phyloP scores from a whole-genome alignment of 2,113 vertebrate species.

The Conger conger region DNA sequence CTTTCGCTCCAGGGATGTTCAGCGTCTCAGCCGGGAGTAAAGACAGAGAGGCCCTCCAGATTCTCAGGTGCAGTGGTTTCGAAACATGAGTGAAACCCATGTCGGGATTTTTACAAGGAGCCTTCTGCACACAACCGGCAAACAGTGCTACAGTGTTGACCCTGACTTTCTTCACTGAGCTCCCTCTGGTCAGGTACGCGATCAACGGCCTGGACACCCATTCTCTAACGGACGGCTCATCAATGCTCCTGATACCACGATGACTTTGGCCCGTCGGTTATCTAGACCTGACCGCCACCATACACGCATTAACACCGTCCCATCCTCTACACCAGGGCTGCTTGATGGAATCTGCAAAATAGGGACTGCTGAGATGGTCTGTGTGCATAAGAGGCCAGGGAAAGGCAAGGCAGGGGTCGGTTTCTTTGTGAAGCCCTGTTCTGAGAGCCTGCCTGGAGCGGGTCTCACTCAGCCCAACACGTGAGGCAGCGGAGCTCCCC shows the following conservation, averaged over 20 bases:
- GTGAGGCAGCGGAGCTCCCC: neutral
- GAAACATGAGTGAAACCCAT: neutral
- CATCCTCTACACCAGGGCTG: neutral
- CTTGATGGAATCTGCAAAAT: neutral
- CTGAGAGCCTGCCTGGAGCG: neutral
- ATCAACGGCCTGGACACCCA: neutral
- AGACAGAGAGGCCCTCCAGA: neutral
- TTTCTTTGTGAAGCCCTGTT: too few relatives aligned
- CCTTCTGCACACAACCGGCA: too few relatives aligned
- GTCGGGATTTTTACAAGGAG: too few relatives aligned
- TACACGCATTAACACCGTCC: neutral
- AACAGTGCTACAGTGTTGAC: too few relatives aligned
- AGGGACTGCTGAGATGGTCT: neutral
- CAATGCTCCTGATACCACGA: neutral
- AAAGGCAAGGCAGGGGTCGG: neutral
- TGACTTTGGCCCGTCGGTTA: neutral
- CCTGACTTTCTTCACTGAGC: too few relatives aligned
- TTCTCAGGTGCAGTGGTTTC: neutral
- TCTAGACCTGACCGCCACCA: neutral
- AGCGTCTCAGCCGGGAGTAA: neutral
- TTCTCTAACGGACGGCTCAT: neutral
- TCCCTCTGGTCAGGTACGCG: neutral
- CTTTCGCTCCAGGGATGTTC: neutral
- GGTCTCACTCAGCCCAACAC: too few relatives aligned
- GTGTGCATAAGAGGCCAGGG: neutral